Evolutionary conservation across 2,797 vertebrate species (phyloP), one percentile per base, ranked within the genome.

Genomic region (Rachycentron canadum): DNA sequence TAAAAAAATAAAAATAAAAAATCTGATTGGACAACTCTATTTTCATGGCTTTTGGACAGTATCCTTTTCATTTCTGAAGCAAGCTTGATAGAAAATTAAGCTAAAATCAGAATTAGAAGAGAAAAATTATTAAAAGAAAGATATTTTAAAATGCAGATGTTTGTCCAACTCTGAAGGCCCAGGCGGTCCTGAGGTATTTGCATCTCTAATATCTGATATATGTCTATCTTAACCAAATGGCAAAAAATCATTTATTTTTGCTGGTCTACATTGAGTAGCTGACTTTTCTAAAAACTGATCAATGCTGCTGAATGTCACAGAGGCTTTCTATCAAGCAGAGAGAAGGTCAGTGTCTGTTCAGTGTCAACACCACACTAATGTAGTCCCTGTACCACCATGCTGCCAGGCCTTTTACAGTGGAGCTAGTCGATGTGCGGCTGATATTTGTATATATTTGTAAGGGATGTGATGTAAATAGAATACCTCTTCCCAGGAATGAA

Each of bases 281-380:
- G 83, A 72, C 84, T 88, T 85, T 84, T 81, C 71, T 78, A 80
- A 78, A 69, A 86, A 80, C 53, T 60, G 88, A 91, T 94, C 89
- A 86, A 93, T 92, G 79, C 13, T 7, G 67, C 36, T 89, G 86
- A 92, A 92, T 92, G 89, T 87, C 93, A 93, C 55, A 13, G 59
- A 90, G 56, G 50, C 76, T 84, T 87, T 88, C 78, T 79, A 61
- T 89, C 85, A 87, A 89, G 78, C 80, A 52, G 67, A 49, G 84
- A 86, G 86, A 93, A 94, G 91, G 91, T 93, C 92, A 91, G 72
- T 53, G 83, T 79, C 82, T 79, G 55, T 43, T 82, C 81, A 45
- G 71, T 77, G 74, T 65, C 89, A 90, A 93, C 84, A 87, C 81
- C 85, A 76, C 67, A 45, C 47, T 76, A 81, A 85, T 81, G 73